Base-by-base conservation (phyloP, 2,888 invertebrate genomes). In the Rotaria macrura region DNA sequence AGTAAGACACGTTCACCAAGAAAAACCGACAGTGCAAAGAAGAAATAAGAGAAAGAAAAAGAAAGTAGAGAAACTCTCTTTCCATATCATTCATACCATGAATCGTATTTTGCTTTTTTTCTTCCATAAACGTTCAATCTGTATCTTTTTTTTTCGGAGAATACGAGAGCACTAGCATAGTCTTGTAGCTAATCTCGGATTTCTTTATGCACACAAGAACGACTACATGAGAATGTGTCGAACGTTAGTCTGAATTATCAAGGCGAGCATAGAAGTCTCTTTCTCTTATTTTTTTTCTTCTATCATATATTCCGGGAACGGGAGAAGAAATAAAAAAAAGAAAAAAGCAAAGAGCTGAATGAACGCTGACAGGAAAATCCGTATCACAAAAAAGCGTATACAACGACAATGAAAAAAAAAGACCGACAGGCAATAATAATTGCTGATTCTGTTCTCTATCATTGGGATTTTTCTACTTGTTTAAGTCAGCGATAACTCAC, bases 201-300 rank as follows among this genome's bases (percentile, higher is more conserved):
- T 65, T 65, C 65, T 65, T 65, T 65, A 14, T 65, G 65, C 65
- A 34, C 65, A 65, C 34, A 65, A 65, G 65, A 65, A 65, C 65
- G 65, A 34, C 65, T 34, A 65, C 7, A 34, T 17, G 34, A 65
- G 34, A 34, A 65, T 65, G 65, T 65, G 65, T 65, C 65, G 34
- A 65, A 65, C 34, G 65, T 17, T 34, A 34, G 65, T 65, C 20
- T 65, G 65, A 65, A 65, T 65, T 65, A 65, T 65, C 65, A 65
- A 17, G 65, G 17, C 65, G 65, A 14, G 34, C 38, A 34, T 20
- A 20, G 1, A 29, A 34, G 4, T 65, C 14, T 65, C 34, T 65
- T 65, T 65, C 65, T 65, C 34, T 65, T 10, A 17, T 17, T 34
- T 25, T 23, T 34, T 25, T 23, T n/a, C n/a, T 54, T 54, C 20